phyloP scores from a whole-genome alignment of 2,888 invertebrate species.

The Calephelis perditalis region DNA sequence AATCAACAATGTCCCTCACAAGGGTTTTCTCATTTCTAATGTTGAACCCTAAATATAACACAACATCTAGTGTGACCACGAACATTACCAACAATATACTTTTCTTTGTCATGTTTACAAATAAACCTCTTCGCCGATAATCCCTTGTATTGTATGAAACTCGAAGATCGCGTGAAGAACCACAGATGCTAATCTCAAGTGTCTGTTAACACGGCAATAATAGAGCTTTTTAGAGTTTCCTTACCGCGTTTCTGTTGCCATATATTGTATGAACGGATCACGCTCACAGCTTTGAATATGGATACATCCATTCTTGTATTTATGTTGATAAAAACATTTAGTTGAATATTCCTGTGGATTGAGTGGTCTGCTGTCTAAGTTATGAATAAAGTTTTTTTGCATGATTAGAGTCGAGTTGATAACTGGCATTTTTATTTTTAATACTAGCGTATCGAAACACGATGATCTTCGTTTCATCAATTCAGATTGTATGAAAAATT shows the following conservation, averaged over 20 bases:
- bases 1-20: neutral
- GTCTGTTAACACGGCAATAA: conserved; percentile 74
- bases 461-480: no score
- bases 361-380: no score
- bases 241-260: conserved; percentile 53
- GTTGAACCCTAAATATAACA: conserved; percentile 30
- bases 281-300: conserved; percentile 48
- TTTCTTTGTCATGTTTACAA: conserved; percentile 74
- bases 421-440: no score
- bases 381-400: no score
- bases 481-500: no score
- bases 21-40: no score
- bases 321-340: no score
- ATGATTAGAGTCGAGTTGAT: no score
- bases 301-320: conserved; percentile 54
- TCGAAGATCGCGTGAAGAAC: conserved; percentile 60
- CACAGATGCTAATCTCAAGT: conserved; percentile 79
- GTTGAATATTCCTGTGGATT: no score
- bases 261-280: conserved; percentile 47
- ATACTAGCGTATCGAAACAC: no score
- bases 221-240: conserved; percentile 61
- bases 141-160: conserved; percentile 66
- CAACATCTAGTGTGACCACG: conserved; percentile 56
- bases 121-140: conserved; percentile 73
- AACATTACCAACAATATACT: conserved; percentile 48